Percentiles rank a stretch among this genome's conserved stretches.
These are phyloP conservation scores for Bradypus variegatus DNA, from an alignment of 2,797 vertebrate species.

Conservation along the genomic window DNA sequence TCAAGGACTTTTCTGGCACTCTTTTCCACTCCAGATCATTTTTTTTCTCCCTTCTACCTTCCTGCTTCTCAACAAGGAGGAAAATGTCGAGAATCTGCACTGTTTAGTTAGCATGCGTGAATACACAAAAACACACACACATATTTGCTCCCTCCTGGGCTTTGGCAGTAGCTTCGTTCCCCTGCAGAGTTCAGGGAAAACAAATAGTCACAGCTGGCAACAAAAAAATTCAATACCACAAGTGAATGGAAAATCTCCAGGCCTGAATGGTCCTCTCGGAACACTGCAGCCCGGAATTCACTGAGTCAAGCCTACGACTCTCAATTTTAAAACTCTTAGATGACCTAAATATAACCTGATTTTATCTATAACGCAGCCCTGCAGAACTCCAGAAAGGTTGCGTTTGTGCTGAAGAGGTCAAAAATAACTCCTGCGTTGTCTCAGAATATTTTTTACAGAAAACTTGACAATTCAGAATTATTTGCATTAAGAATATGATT, in stretches of 20 bases:
- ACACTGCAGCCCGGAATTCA: background rate
- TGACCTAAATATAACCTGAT: background rate
- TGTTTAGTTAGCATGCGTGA: background rate
- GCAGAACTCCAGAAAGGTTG: background rate
- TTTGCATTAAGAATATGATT: background rate
- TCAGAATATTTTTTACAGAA: background rate
- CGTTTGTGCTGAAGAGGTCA: background rate
- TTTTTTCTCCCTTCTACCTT: background rate
- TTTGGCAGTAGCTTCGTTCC: background rate
- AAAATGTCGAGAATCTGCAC: background rate
- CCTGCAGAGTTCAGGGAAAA: constrained; percentile 2
- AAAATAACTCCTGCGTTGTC: background rate
- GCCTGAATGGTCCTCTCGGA: background rate
- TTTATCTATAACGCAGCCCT: background rate
- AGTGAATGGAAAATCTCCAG: constrained; percentile 1
- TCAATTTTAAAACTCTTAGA: background rate
- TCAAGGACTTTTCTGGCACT: background rate
- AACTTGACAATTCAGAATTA: background rate
- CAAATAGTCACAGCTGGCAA: background rate
- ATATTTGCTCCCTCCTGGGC: background rate
- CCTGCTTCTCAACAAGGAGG: background rate
- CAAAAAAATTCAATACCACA: background rate
- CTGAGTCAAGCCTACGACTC: background rate
- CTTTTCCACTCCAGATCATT: background rate
- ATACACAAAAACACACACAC: background rate